Evolutionary conservation across 1,140 invertebrate genomes (phyloP), one percentile per base, ranked within the genome.

Genomic region (Rhagoletis pomonella): DNA sequence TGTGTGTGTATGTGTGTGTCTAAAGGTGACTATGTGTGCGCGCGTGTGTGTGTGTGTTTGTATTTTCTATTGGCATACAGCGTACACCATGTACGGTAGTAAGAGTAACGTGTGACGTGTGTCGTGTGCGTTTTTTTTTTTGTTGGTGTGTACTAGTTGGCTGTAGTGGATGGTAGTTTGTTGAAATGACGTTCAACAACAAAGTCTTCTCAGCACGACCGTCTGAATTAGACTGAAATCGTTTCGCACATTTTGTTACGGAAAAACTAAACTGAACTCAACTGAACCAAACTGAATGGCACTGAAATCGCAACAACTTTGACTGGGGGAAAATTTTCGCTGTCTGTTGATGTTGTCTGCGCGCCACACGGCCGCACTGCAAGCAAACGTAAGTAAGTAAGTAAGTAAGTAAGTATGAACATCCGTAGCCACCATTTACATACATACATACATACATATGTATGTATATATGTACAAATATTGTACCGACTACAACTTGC

Each of bases 211-310:
- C 91, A 92, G 91, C 91, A 92, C 91, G 91, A 92, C 91, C 90
- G 91, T 92, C 91, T 92, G 91, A 92, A 92, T 92, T 92, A 92
- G 91, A 92, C 91, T 92, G 91, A 92, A 92, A 92, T 91, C 90
- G 91, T 92, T 92, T 92, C 91, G 91, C 91, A 92, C 91, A 92
- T 92, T 92, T 92, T 90, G 91, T 91, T 91, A 91, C 91, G 91
- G 91, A 92, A 92, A 92, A 92, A 92, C 91, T 91, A 86, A 88
- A 88, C 87, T 86, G 39, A 86, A 86, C 86, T 67, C 58, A 86
- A 86, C 58, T 86, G 59, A 86, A 86, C 50, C 84, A 85, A 85
- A 86, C 86, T 65, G 60, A 86, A 86, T 67, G 62, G 29, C 69
- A 81, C 67, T 69, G 69, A 87, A 50, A 85, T 85, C 84, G 50